Conservation (phyloP, 2,797 vertebrate species). For the Gephyroberyx darwinii region DNA sequence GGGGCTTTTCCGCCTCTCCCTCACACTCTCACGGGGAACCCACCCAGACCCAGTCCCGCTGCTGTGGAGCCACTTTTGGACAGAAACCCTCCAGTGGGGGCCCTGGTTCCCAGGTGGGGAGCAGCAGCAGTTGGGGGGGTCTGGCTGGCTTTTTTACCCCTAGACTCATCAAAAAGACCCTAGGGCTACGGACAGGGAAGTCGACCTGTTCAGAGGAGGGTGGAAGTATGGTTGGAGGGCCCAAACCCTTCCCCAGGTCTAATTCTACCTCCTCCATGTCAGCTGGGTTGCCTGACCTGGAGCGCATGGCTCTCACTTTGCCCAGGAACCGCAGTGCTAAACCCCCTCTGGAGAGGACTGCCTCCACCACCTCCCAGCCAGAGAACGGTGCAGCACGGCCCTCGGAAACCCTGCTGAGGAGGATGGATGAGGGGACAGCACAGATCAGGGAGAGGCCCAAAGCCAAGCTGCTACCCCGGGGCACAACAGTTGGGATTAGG, state of each 20-base stretch:
- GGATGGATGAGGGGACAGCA: constrained; percentile 90
- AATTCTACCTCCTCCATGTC: constrained; percentile 99
- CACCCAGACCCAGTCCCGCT: constrained; percentile 88
- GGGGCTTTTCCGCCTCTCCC: constrained; percentile 81
- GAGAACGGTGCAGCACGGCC: constrained; percentile 88
- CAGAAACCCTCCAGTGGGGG: constrained; percentile 87
- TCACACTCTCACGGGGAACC: constrained; percentile 88
- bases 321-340: constrained; percentile 96
- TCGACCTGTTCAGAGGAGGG: constrained; percentile 86
- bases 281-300: constrained; percentile 94
- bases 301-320: constrained; percentile 94
- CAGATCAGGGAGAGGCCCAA: constrained; percentile 94
- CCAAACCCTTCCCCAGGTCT: constrained; percentile 91
- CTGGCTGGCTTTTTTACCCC: constrained; percentile 98
- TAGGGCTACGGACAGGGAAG: constrained; percentile 94
- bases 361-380: constrained; percentile 89
- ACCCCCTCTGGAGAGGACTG: constrained; percentile 91
- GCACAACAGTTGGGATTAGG: constrained; percentile 73
- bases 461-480: constrained; percentile 92
- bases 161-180: constrained; percentile 97
- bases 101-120: constrained; percentile 80
- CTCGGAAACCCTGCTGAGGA: constrained; percentile 83
- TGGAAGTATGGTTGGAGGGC: constrained; percentile 73
- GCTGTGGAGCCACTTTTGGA: constrained; percentile 91
- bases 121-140: constrained; percentile 91